Evolutionary conservation across 2,888 invertebrate genomes (phyloP).

Genomic region (Troglohyphantes excavatus): DNA sequence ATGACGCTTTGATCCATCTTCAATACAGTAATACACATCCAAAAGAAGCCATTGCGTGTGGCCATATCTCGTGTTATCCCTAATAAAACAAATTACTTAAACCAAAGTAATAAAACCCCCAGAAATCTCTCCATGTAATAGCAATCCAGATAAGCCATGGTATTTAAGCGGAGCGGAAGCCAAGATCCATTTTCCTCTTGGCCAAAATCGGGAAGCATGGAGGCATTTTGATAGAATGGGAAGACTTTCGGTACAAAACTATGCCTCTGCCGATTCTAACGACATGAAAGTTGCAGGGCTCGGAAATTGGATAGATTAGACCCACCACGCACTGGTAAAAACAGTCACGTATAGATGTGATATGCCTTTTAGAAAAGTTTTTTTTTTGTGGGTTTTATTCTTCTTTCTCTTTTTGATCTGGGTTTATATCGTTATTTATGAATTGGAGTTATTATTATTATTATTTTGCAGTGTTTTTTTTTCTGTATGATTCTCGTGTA

Average conservation of each 20-base stretch:
- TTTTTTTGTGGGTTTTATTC: not conserved
- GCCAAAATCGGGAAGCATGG: conserved; percentile 41
- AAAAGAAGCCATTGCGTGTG: not conserved
- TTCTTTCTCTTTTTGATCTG: not conserved
- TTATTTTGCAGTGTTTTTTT: not conserved
- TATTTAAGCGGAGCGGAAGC: conserved; percentile 36
- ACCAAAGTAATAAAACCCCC: conserved; percentile 1
- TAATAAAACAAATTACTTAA: conserved; percentile 41
- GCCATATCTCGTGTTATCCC: not conserved
- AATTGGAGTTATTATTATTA: not conserved
- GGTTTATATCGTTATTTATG: not conserved
- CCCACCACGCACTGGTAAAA: conserved; percentile 34
- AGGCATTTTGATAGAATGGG: conserved; percentile 31
- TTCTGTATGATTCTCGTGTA: not conserved
- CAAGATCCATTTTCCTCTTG: conserved; percentile 20
- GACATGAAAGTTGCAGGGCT: conserved; percentile 65
- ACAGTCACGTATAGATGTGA: conserved; percentile 47
- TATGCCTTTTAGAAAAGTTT: conserved; percentile 12
- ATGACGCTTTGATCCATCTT: too few species aligned
- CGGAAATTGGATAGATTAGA: conserved; percentile 71
- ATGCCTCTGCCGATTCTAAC: conserved; percentile 11
- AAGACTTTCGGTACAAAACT: not conserved
- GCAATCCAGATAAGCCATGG: conserved; percentile 36
- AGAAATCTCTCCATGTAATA: conserved; percentile 18
- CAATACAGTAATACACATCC: too few species aligned